Percentiles rank a stretch among this genome's conserved stretches.
Conservation (phyloP, 2,797 vertebrate species). For the Girardinus metallicus region DNA sequence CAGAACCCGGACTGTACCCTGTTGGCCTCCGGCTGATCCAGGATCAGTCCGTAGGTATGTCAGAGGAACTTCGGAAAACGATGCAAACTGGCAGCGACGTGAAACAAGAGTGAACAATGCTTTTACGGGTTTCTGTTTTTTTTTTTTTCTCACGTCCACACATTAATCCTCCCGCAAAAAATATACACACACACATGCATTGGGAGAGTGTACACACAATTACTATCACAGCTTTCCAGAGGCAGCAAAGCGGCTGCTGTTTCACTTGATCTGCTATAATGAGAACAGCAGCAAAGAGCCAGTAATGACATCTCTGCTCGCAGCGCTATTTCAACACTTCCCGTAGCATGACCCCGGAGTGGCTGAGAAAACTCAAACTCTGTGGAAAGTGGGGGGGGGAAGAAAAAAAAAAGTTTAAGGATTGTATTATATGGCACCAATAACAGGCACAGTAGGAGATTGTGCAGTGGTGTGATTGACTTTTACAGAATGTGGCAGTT, state of each 20-base stretch:
- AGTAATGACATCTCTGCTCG: slow-evolving; percentile 69
- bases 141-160: slow-evolving; percentile 51
- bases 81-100: slow-evolving; percentile 36
- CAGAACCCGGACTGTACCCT: slow-evolving; percentile 44
- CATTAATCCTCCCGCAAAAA: slow-evolving; percentile 19
- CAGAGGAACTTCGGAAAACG: slow-evolving; percentile 12
- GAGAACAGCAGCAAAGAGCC: slow-evolving; percentile 67
- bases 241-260: slow-evolving; percentile 68
- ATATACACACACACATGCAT: slow-evolving; percentile 26
- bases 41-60: slow-evolving; percentile 49
- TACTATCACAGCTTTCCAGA: slow-evolving; percentile 73
- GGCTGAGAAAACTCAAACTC: slow-evolving; percentile 54
- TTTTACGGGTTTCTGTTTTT: slow-evolving; percentile 54
- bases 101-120: slow-evolving; percentile 30
- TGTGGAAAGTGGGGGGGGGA: slow-evolving; percentile 11
- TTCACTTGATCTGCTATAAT: slow-evolving; percentile 75
- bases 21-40: slow-evolving; percentile 67
- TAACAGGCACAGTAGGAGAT: slow-evolving; percentile 46
- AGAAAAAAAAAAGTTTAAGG: slow-evolving; percentile 40
- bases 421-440: slow-evolving; percentile 61
- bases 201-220: slow-evolving; percentile 50
- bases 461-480: slow-evolving; percentile 56
- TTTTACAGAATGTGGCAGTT: slow-evolving; percentile 49
- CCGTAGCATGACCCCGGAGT: slow-evolving; percentile 60
- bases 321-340: slow-evolving; percentile 59